Evolutionary conservation across 2,113 vertebrate species (phyloP), one percentile per base, ranked within the genome.

Genomic region (Cheilinus undulatus): DNA sequence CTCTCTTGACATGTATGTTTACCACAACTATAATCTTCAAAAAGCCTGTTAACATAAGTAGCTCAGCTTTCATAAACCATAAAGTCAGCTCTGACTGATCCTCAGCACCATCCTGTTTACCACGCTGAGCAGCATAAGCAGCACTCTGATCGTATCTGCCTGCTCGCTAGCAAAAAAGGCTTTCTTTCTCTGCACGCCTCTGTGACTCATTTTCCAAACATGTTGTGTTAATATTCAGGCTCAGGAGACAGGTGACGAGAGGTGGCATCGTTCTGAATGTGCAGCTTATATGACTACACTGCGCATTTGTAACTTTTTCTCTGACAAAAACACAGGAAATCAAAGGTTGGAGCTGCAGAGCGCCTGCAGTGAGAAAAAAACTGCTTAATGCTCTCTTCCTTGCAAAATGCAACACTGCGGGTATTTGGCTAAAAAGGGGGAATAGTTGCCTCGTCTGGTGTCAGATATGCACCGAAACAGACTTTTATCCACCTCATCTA

Each of bases 21-120:
- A 92, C 90, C 87, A 88, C 84, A 83, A 90, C 82, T 89, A 68
- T 93, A 93, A 93, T 92, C 92, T 93, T 91, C 92, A 93, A 91
- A 92, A 92, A 93, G 89, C 89, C 84, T 92, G 92, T 93, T 92
- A 93, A 89, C 92, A 93, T 93, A 93, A 93, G 92, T 89, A 92
- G 92, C 92, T 92, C 88, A 84, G 90, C 84, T 90, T 91, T 91
- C 90, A 91, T 91, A 91, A 92, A 91, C 86, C 91, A 93, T 91
- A 92, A 91, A 91, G 90, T 92, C 88, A 89, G 91, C 89, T 89
- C 84, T 89, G 92, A 92, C 88, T 91, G 89, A 92, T 93, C 90
- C 91, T 68, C 83, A 4, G 84, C 82, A 76, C 89, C 87, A 91
- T 91, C 91, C 93, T 94, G 93, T 93, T 93, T 94, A 93, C 92